Evolutionary conservation across 2,888 invertebrate genomes (phyloP), one percentile per base, ranked within the genome.

Genomic region (Cancer borealis): DNA sequence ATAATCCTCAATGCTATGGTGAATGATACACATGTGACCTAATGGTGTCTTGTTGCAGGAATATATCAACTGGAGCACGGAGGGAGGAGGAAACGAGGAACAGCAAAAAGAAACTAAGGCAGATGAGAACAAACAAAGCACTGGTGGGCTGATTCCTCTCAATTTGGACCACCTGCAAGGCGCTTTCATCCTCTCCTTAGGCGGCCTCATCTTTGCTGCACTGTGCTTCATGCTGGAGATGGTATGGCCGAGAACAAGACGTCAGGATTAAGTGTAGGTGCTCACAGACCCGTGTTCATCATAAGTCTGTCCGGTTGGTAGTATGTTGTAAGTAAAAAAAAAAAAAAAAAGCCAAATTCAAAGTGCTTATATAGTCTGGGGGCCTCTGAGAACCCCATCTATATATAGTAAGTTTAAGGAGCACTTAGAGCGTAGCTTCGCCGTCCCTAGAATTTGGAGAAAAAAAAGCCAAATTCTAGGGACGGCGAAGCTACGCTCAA

Each of bases 111-210:
- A 17, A 26, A 79, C 54, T 54, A 60, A 10, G 21, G 30, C 39
- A 54, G 17, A 39, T 39, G 39, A 39, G 39, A 39, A n/a, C n/a
- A n/a, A 54, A 54, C 10, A 54, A 8, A 54, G 54, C 54, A 8
- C 54, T 54, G 26, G 26, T 73, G 73, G 73, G 8, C 73, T 73
- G n/a, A 39, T n/a, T 21, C 84, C 84, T 39, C 84, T 84, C 14
- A 84, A 84, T 17, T 30, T 84, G 39, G 84, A 84, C n/a, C 84
- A 84, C 84, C 39, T 84, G 12, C 84, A 84, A 39, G 84, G 84
- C 14, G 84, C 84, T 3, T 84, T 84, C 39, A 84, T 84, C 39
- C 39, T 84, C 39, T 84, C 84, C 26, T 84, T 84, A n/a, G 84
- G 39, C 3, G 84, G 84, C 12, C 84, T 84, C 84, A 1, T 84